Base-by-base conservation (phyloP, 2,113 vertebrate genomes). In the Cryptomyrus ogoouensis region DNA sequence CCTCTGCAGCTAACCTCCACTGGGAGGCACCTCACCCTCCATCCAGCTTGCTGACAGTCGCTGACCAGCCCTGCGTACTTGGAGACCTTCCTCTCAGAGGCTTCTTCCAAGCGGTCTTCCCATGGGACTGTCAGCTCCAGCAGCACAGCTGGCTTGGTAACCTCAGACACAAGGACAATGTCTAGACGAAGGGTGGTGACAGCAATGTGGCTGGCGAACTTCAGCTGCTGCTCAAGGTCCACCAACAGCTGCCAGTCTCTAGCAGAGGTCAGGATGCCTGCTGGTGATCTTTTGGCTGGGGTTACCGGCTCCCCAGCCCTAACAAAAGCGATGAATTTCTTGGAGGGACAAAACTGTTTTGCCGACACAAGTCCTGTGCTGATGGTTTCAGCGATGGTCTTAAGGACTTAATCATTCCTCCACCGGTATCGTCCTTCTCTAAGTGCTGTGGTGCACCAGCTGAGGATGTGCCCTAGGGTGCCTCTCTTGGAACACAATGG, bases 211-310 rank as follows among this genome's bases (percentile, higher is more conserved):
- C 47, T 89, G 31, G 80, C 58, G 88, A 90, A 90, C 66, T 91
- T 90, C 10, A 91, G 89, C n/a, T 88, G 77, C 44, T 35, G 31
- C 46, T 62, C 53, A 13, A 66, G 88, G 88, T 88, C 70, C 89
- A 92, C 89, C 52, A 85, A 89, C 56, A 89, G 53, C 91, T 91
- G 84, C 90, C 88, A 91, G 84, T 91, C 88, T 56, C 86, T 53
- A 53, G 88, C 90, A 52, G 88, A 70, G 27, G 44, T 50, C 90
- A 90, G n/a, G 70, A 39, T 90, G 35, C 87, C 74, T 47, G 6
- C 56, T 8, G 87, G 21, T 52, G 47, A 9, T 50, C 10, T 50
- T 19, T 13, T 35, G 24, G 88, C 19, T 10, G 88, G 47, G 21
- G 58, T 27, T 89, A 50, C 49, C 74, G 1, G 19, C 46, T 10